phyloP scores from a whole-genome alignment of 1,140 invertebrate species.

The Stenopsyche tienmushanensis region DNA sequence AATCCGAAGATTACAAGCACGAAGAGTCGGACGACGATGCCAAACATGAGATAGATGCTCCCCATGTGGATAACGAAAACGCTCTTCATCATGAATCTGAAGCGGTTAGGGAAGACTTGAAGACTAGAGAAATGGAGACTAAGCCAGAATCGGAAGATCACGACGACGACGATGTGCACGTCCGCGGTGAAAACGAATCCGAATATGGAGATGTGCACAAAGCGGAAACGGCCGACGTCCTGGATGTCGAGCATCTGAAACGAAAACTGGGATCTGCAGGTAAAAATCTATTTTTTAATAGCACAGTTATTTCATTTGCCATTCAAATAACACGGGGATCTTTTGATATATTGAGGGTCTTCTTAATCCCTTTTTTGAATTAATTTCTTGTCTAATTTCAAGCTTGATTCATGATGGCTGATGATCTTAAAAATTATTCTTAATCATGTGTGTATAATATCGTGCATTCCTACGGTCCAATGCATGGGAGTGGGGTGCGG shows the following conservation, averaged over 20 bases:
- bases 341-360: too few species aligned
- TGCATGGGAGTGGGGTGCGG: too few species aligned
- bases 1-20: not conserved
- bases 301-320: too few species aligned
- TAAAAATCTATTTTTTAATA: conserved; percentile 12
- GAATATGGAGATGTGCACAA: conserved; percentile 51
- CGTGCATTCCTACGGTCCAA: too few species aligned
- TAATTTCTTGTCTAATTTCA: too few species aligned
- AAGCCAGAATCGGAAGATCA: conserved; percentile 47
- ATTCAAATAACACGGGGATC: too few species aligned
- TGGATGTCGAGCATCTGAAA: conserved; percentile 47
- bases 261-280: too few species aligned
- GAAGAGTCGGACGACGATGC: conserved; percentile 10
- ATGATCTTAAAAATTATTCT: too few species aligned
- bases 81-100: too few species aligned
- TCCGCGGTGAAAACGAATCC: conserved; percentile 48
- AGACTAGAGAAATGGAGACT: conserved; percentile 45
- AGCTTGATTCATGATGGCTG: too few species aligned
- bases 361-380: too few species aligned
- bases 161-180: conserved; percentile 53
- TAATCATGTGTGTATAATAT: too few species aligned
- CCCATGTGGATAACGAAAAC: conserved; percentile 32
- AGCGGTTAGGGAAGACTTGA: conserved; percentile 7
- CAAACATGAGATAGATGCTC: conserved; percentile 31
- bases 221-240: conserved; percentile 46